Conservation (phyloP, 2,113 vertebrate species). For the Sylvilagus bachmani region DNA sequence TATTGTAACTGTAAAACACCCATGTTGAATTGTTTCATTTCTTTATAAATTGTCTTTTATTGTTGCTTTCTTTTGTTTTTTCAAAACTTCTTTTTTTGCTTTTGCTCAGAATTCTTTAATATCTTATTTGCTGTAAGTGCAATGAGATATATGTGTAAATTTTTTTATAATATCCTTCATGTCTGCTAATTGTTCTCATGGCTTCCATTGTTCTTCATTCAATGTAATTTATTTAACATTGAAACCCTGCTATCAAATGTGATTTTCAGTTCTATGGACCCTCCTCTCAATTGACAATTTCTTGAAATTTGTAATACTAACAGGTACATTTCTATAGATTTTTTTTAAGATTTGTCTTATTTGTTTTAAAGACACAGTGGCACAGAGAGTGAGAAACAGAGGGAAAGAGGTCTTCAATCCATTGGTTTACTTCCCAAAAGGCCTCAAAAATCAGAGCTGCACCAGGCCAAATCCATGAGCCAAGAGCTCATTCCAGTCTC, state of each 20-base stretch:
- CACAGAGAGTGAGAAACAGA: too few relatives aligned
- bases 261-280: neutral
- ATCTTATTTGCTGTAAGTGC: neutral
- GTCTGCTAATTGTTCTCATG: neutral
- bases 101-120: neutral
- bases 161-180: neutral
- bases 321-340: neutral
- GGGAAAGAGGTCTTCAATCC: too few relatives aligned
- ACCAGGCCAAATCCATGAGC: too few relatives aligned
- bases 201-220: neutral
- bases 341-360: neutral
- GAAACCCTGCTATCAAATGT: neutral
- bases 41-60: neutral
- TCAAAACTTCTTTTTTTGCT: neutral
- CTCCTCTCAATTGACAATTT: neutral
- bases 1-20: neutral
- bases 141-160: neutral
- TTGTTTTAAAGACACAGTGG: too few relatives aligned
- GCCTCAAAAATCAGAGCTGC: too few relatives aligned
- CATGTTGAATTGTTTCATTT: neutral
- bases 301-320: neutral
- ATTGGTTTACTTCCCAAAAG: too few relatives aligned
- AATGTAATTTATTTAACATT: neutral
- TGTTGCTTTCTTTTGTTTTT: neutral
- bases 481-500: too few relatives aligned